A percentile compares a stretch with the other conserved stretches of the same genome.
Conservation (phyloP, 1,140 invertebrate genomes). For the Eciton burchellii region DNA sequence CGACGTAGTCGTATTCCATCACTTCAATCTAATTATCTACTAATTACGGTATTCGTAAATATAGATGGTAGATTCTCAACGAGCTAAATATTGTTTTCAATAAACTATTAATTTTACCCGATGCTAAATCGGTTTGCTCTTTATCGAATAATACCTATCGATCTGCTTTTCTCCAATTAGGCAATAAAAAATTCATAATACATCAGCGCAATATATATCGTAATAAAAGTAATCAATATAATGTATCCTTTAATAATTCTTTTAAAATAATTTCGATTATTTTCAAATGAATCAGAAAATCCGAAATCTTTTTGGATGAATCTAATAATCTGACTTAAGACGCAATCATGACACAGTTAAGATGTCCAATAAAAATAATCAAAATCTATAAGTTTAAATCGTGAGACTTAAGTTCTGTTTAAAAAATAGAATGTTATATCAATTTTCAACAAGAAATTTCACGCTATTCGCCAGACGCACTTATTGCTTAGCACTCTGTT, state of each 20-base stretch:
- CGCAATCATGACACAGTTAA: too few relatives aligned
- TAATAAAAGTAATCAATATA: too few relatives aligned
- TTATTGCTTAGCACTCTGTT: constrained; percentile 17
- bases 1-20: constrained; percentile 24
- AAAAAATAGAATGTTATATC: neutral
- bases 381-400: neutral
- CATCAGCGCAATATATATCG: neutral
- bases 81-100: constrained; percentile 64
- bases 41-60: constrained; percentile 29
- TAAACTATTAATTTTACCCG: constrained; percentile 68
- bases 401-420: neutral
- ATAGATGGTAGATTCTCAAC: constrained; percentile 32
- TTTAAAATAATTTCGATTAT: neutral
- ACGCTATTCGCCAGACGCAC: neutral
- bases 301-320: too few relatives aligned
- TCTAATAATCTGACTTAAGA: too few relatives aligned
- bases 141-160: neutral
- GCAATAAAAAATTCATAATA: neutral
- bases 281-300: neutral
- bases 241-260: neutral
- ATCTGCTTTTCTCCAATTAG: constrained; percentile 4
- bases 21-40: constrained; percentile 17
- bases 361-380: neutral
- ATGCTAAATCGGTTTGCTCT: neutral
- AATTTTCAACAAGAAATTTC: neutral